A percentile compares a stretch with the other conserved stretches of the same genome.
phyloP scores from a whole-genome alignment of 1,140 invertebrate genomes.

The Eufriesea mexicana region DNA sequence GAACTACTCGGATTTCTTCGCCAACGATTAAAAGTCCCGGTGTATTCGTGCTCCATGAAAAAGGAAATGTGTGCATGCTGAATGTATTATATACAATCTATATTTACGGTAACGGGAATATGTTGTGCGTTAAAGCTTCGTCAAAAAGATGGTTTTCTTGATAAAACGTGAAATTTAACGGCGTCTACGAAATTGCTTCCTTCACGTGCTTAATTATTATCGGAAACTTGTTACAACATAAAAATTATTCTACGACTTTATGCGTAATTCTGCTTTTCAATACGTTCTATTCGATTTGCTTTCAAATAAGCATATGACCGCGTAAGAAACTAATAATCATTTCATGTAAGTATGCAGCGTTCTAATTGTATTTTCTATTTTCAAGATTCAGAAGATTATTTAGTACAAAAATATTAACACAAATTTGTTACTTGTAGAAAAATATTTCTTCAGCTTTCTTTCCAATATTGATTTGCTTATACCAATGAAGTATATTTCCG shows the following conservation, averaged over 20 bases:
- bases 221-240: conserved; percentile 2
- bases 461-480: too few relatives aligned
- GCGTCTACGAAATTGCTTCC: conserved; percentile 30
- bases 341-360: not conserved
- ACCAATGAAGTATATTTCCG: too few relatives aligned
- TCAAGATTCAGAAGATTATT: not conserved
- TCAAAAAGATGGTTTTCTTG: not conserved
- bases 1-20: conserved; percentile 14
- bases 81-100: conserved; percentile 24
- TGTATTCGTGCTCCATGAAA: not conserved
- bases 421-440: not conserved
- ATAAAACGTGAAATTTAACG: conserved; percentile 32
- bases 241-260: not conserved
- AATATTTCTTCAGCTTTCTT: not conserved
- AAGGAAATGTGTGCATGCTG: conserved; percentile 8
- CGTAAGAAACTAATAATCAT: not conserved
- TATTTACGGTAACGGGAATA: conserved; percentile 25
- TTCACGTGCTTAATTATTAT: conserved; percentile 1
- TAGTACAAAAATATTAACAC: not conserved
- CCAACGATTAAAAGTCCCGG: not conserved
- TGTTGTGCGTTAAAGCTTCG: not conserved
- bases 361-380: not conserved
- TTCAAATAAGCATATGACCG: not conserved
- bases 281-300: not conserved
- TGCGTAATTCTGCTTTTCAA: not conserved